phyloP scores from a whole-genome alignment of 2,113 vertebrate genomes.

The Taurulus bubalis region DNA sequence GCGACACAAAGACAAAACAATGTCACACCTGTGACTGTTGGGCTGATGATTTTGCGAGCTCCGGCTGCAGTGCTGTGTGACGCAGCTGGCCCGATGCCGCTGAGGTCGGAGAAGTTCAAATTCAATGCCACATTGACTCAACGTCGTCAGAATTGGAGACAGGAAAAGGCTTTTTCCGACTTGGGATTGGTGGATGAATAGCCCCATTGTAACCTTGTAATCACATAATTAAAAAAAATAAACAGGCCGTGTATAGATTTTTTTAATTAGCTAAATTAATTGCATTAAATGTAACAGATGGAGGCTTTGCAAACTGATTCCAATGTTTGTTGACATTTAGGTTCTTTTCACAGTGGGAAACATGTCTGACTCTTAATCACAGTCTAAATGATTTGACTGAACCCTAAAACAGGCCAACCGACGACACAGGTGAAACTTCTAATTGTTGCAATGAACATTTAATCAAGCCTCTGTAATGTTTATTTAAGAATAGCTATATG shows the following conservation, averaged over 20 bases:
- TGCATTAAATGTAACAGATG: not conserved
- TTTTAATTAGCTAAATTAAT: not conserved
- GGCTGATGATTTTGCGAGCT: not conserved
- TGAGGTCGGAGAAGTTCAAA: not conserved
- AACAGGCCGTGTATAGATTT: not conserved
- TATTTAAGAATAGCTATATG: not conserved
- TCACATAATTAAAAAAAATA: not conserved
- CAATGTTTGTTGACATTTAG: not conserved
- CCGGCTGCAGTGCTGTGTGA: not conserved
- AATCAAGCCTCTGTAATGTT: slow-evolving; percentile 21
- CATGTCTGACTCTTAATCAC: not conserved
- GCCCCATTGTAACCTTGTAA: not conserved
- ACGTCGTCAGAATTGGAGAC: not conserved
- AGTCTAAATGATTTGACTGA: not conserved
- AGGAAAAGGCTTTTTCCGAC: not conserved
- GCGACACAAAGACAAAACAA: not conserved
- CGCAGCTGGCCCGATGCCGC: not conserved
- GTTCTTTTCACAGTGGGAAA: not conserved
- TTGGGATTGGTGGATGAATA: not conserved
- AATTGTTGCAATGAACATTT: not conserved
- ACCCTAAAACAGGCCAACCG: no score
- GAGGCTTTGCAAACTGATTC: not conserved
- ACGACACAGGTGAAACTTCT: not conserved
- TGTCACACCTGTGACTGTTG: not conserved
- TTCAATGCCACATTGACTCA: not conserved